Conservation (phyloP, 2,113 vertebrate genomes). For the Xiphias gladius region DNA sequence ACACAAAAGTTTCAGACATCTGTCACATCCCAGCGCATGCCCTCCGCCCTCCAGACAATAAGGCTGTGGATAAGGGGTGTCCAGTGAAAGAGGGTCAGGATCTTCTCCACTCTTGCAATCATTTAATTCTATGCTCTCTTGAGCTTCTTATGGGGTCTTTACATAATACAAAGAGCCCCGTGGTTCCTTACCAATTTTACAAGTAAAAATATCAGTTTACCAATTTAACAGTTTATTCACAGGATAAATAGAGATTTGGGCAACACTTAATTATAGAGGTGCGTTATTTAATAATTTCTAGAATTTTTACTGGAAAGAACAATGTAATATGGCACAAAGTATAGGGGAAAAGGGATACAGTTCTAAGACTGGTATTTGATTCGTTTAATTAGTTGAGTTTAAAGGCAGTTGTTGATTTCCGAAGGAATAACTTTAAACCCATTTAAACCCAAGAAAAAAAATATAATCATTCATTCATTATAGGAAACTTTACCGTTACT, state of each 20-base stretch:
- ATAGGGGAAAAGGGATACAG: too few species aligned
- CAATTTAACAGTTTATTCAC: background rate
- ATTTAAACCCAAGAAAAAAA: too few species aligned
- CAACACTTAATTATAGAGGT: background rate
- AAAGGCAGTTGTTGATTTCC: too few species aligned
- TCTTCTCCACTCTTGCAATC: conserved; percentile 38
- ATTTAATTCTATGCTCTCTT: conserved; percentile 22
- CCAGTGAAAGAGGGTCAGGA: conserved; percentile 35
- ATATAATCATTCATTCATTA: too few species aligned
- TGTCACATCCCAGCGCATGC: conserved; percentile 60
- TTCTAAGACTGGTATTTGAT: too few species aligned
- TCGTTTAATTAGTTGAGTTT: too few species aligned
- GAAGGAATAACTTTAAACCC: too few species aligned
- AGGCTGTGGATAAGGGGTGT: conserved; percentile 20
- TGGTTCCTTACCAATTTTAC: background rate
- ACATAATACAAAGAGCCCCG: background rate
- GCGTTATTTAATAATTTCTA: background rate
- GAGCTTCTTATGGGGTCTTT: background rate
- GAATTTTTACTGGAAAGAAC: background rate
- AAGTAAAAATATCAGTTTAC: background rate
- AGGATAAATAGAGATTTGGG: background rate
- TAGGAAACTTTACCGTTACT: too few species aligned
- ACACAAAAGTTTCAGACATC: conserved; percentile 56
- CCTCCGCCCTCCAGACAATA: conserved; percentile 51
- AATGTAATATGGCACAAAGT: too few species aligned